Conservation (phyloP, 2,113 vertebrate species). For the Platysteira castanea region DNA sequence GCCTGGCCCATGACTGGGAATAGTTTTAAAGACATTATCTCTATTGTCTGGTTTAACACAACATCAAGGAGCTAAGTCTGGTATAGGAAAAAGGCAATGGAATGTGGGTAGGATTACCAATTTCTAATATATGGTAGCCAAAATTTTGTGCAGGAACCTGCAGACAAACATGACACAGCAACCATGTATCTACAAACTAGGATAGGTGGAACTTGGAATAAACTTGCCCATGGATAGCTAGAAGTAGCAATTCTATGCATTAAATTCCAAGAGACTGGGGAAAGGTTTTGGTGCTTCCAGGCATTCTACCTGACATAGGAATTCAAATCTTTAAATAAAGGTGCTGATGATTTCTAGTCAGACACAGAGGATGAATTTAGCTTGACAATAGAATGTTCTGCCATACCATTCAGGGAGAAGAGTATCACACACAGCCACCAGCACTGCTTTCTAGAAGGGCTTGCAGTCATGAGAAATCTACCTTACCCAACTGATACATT, state of each 20-base stretch:
- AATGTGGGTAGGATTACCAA: neutral
- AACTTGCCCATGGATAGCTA: neutral
- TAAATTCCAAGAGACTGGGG: neutral
- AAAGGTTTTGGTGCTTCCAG: neutral
- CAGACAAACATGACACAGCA: neutral
- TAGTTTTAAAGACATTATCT: neutral
- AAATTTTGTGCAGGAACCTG: neutral
- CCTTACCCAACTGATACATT: neutral
- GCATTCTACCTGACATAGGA: neutral
- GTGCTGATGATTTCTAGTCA: neutral
- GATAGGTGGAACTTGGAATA: neutral
- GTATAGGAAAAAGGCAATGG: neutral
- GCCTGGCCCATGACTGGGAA: neutral
- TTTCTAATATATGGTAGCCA: neutral
- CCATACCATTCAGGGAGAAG: neutral
- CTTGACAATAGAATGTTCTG: neutral
- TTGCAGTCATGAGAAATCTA: neutral
- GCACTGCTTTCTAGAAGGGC: neutral
- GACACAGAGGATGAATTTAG: neutral
- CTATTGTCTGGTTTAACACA: neutral
- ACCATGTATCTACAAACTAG: neutral
- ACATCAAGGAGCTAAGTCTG: neutral
- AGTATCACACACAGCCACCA: neutral
- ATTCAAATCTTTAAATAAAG: neutral
- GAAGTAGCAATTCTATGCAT: neutral